Percentiles rank a stretch among this genome's conserved stretches.
Evolutionary conservation across 2,113 vertebrate genomes (phyloP).

Genomic region (Dermatemys mawii): DNA sequence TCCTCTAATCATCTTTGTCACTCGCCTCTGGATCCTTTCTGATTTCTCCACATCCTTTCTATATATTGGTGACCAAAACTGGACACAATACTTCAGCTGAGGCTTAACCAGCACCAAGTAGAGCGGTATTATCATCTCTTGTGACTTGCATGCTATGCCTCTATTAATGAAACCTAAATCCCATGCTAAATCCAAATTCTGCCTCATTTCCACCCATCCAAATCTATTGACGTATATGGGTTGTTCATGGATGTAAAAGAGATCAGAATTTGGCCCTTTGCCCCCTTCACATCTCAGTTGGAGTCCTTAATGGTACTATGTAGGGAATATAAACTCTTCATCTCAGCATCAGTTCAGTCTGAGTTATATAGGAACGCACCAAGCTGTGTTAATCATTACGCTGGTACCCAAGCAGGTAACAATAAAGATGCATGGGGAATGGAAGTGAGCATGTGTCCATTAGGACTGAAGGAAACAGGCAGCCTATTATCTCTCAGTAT

Average conservation of each 20-base stretch:
- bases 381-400: conserved; percentile 15
- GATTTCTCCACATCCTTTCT: too few relatives aligned
- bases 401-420: neutral
- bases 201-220: neutral
- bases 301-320: conserved; percentile 22
- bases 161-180: neutral
- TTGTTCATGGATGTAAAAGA: neutral
- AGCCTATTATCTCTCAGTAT: neutral
- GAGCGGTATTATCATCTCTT: too few relatives aligned
- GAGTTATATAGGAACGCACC: neutral
- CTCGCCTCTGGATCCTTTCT: too few relatives aligned
- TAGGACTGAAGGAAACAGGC: neutral
- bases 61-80: too few relatives aligned
- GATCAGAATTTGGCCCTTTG: neutral
- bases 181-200: neutral
- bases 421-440: neutral
- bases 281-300: conserved; percentile 1
- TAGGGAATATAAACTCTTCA: conserved; percentile 45
- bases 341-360: neutral
- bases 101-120: too few relatives aligned
- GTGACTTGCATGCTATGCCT: too few relatives aligned
- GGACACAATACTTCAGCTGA: too few relatives aligned
- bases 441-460: neutral
- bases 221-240: conserved; percentile 6
- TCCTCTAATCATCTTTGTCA: too few relatives aligned